Conservation (phyloP, 2,888 invertebrate species). For the Hydrotaea diabolus region DNA sequence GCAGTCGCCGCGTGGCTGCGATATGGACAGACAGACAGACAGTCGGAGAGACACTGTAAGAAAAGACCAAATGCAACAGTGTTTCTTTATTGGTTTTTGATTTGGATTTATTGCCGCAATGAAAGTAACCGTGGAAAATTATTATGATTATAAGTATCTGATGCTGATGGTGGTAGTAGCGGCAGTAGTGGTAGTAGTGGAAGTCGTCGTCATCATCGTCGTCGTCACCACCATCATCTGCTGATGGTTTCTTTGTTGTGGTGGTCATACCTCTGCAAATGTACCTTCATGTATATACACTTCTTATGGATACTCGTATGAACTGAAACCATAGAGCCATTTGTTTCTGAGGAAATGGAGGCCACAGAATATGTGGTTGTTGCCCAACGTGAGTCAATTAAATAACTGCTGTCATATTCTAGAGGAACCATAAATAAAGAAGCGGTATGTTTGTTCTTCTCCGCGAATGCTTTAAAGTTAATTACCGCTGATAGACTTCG, state of each 20-base stretch:
- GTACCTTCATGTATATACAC: slow-evolving; percentile 16
- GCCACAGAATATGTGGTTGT: background rate
- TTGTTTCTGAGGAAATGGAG: background rate
- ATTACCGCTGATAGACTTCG: slow-evolving; percentile 37
- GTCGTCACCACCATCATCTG: slow-evolving; percentile 26
- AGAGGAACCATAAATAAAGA: slow-evolving; percentile 54
- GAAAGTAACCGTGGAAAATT: slow-evolving; percentile 71
- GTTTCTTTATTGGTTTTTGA: slow-evolving; percentile 71
- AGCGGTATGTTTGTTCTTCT: slow-evolving; percentile 36
- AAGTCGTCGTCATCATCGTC: slow-evolving; percentile 13
- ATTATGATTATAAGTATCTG: slow-evolving; percentile 68
- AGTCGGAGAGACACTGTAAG: background rate
- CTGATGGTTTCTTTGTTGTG: slow-evolving; percentile 26
- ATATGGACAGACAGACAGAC: too few relatives aligned
- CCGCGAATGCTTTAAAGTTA: slow-evolving; percentile 53
- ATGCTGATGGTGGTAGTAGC: slow-evolving; percentile 32
- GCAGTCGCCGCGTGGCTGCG: slow-evolving; percentile 42
- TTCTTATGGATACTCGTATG: background rate
- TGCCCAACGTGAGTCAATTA: slow-evolving; percentile 57
- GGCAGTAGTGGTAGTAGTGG: background rate
- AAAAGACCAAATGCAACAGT: slow-evolving; percentile 56
- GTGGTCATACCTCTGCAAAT: background rate
- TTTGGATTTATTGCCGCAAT: slow-evolving; percentile 71
- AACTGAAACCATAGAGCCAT: background rate
- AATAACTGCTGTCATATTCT: slow-evolving; percentile 64